Conservation (phyloP, 2,113 vertebrate genomes). For the Coryphaenoides rupestris region DNA sequence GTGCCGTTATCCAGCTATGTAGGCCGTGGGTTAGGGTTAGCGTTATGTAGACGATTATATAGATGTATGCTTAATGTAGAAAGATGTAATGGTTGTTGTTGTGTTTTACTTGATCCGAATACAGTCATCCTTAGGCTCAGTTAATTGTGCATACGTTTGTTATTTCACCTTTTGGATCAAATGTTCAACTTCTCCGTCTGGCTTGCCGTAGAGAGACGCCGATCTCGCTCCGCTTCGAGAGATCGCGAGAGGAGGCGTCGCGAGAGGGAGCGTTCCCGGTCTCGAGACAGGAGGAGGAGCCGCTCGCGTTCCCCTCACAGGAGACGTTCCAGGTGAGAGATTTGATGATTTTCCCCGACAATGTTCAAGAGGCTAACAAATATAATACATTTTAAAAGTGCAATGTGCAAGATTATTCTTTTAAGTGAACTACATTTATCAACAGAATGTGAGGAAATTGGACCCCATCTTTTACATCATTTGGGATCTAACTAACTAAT, state of each 20-base stretch:
- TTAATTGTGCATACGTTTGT: background rate
- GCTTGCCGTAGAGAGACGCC: background rate
- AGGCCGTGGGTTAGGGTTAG: too few relatives aligned
- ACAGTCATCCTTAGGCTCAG: background rate
- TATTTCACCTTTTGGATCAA: background rate
- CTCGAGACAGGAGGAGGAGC: slow-evolving; percentile 83
- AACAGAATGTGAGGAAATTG: too few relatives aligned
- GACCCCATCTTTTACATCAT: too few relatives aligned
- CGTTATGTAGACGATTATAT: too few relatives aligned
- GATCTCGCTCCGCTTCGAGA: background rate
- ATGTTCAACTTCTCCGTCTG: background rate
- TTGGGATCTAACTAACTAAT: too few relatives aligned
- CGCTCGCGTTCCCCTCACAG: slow-evolving; percentile 88
- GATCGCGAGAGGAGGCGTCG: background rate
- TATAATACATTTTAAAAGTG: too few relatives aligned
- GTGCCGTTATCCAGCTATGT: too few relatives aligned
- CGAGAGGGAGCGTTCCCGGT: slow-evolving; percentile 91
- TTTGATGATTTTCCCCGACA: too few relatives aligned
- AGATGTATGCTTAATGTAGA: too few relatives aligned
- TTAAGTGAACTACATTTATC: too few relatives aligned
- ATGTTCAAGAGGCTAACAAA: too few relatives aligned
- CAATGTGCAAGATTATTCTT: too few relatives aligned
- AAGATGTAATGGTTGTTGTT: background rate
- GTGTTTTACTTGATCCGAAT: background rate
- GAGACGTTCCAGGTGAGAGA: slow-evolving; percentile 84